Evolutionary conservation across 2,797 vertebrate genomes (phyloP).

Genomic region (Amniataba percoides): DNA sequence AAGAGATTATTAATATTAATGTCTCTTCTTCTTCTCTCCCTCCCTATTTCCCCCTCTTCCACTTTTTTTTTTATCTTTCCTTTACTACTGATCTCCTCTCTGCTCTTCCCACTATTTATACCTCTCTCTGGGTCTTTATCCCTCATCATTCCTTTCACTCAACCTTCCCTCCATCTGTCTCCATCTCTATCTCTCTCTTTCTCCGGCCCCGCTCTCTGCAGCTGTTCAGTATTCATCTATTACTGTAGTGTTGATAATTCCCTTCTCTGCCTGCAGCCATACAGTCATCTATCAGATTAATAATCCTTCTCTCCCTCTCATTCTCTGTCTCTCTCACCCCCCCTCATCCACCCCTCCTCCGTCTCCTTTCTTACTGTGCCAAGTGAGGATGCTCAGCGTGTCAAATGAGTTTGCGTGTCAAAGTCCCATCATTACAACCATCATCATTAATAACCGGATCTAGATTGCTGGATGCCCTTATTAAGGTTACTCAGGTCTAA

Average conservation of each 20-base stretch:
- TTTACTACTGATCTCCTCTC: conserved; percentile 63
- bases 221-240: conserved; percentile 86
- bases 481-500: conserved; percentile 76
- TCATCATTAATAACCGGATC: conserved; percentile 76
- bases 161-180: conserved; percentile 73
- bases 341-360: conserved; percentile 49
- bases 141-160: conserved; percentile 71
- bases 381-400: conserved; percentile 71
- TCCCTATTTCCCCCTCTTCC: conserved; percentile 55
- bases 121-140: conserved; percentile 70
- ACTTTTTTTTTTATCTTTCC: conserved; percentile 55
- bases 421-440: conserved; percentile 77
- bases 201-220: conserved; percentile 71
- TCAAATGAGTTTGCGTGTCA: conserved; percentile 81
- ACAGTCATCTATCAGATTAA: conserved; percentile 87
- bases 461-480: conserved; percentile 72
- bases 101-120: conserved; percentile 72
- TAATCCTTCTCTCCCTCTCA: conserved; percentile 77
- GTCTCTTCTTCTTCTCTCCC: conserved; percentile 66
- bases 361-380: conserved; percentile 57
- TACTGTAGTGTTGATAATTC: conserved; percentile 88
- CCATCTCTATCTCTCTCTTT: conserved; percentile 62
- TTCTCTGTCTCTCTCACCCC: conserved; percentile 46
- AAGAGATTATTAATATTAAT: conserved; percentile 82
- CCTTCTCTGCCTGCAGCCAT: conserved; percentile 83